Evolutionary conservation across 2,888 invertebrate species (phyloP).

Genomic region (Platycnemis pennipes): DNA sequence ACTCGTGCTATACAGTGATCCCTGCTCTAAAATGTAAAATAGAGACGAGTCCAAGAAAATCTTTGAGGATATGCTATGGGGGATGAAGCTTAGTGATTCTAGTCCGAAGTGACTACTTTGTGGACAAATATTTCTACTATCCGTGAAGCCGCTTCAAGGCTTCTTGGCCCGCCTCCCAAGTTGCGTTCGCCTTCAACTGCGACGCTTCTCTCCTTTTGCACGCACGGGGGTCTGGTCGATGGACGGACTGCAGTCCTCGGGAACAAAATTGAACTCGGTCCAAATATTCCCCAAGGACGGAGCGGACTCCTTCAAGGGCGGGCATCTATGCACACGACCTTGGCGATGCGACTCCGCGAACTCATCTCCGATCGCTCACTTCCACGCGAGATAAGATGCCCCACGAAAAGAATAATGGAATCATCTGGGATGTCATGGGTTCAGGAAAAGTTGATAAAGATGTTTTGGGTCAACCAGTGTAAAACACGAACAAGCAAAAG

Average conservation of each 20-base stretch:
- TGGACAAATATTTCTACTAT: neutral
- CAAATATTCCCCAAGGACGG: neutral
- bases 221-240: neutral
- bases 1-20: too few relatives aligned
- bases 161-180: neutral
- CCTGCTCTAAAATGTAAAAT: too few relatives aligned
- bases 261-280: neutral
- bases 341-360: neutral
- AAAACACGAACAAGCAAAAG: too few relatives aligned
- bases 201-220: neutral
- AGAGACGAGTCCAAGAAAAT: too few relatives aligned
- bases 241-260: neutral
- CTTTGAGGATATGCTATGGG: too few relatives aligned
- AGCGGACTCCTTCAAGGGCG: neutral
- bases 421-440: too few relatives aligned
- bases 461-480: too few relatives aligned
- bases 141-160: neutral
- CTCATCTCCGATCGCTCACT: neutral
- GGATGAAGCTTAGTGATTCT: too few relatives aligned
- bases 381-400: too few relatives aligned
- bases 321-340: neutral
- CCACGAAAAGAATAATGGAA: too few relatives aligned
- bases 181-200: neutral
- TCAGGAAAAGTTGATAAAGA: too few relatives aligned
- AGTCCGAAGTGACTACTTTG: too few relatives aligned